These are phyloP conservation scores for Plutomurus gul DNA, from an alignment of 1,140 invertebrate genomes.

Conservation along the genomic window DNA sequence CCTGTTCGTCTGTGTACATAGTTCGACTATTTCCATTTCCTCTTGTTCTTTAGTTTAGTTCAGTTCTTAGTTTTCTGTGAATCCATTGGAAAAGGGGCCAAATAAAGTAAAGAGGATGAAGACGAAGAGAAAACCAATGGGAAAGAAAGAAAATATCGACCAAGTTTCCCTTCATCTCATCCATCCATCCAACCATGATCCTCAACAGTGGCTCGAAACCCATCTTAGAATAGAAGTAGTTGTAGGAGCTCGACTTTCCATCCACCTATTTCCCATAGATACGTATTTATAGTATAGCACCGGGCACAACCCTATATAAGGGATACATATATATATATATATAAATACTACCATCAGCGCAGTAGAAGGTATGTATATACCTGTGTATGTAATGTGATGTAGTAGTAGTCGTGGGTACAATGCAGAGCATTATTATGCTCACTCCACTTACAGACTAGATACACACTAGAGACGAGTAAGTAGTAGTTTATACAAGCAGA, in stretches of 20 bases:
- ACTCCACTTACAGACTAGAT: not conserved
- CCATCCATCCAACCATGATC: constrained; percentile 43
- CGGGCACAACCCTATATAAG: not conserved
- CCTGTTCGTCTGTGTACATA: not conserved
- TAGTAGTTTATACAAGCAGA: not conserved
- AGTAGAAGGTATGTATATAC: not conserved
- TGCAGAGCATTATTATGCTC: not conserved
- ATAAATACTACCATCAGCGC: not conserved
- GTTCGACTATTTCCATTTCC: not conserved
- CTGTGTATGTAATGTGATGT: too few relatives aligned
- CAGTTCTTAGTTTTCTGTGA: constrained; percentile 9
- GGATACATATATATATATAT: not conserved
- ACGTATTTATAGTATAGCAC: not conserved
- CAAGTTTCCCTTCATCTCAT: constrained; percentile 38
- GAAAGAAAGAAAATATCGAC: constrained; percentile 45
- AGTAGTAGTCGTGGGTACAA: too few relatives aligned
- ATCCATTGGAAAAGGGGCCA: constrained; percentile 35
- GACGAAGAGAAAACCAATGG: constrained; percentile 29
- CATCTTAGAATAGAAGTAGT: not conserved
- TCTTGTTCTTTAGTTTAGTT: too few relatives aligned
- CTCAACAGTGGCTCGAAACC: constrained; percentile 46
- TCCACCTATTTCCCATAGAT: constrained; percentile 4
- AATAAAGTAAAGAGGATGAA: not conserved
- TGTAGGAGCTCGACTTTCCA: not conserved
- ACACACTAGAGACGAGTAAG: not conserved